phyloP scores from a whole-genome alignment of 2,797 vertebrate genomes.

The Siniperca obscura region DNA sequence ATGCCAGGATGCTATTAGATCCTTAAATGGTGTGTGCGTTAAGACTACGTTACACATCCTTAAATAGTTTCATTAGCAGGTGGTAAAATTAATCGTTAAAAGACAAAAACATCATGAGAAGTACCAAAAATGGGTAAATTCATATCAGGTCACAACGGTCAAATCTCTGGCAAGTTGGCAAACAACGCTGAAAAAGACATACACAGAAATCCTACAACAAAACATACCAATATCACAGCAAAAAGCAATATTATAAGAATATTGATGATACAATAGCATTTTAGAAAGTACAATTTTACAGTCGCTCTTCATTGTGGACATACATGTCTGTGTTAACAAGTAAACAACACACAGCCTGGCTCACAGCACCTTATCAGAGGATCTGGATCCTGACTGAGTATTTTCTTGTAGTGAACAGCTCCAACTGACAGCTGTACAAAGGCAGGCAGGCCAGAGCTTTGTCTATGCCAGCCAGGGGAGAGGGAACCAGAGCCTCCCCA shows the following conservation, averaged over 20 bases:
- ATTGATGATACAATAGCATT: not conserved
- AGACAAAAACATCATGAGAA: slow-evolving; percentile 7
- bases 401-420: slow-evolving; percentile 58
- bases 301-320: not conserved
- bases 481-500: slow-evolving; percentile 73
- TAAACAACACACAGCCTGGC: slow-evolving; percentile 42
- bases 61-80: slow-evolving; percentile 23
- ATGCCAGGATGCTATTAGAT: not conserved
- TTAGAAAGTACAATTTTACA: slow-evolving; percentile 2
- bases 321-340: slow-evolving; percentile 34
- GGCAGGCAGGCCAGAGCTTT: slow-evolving; percentile 62
- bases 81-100: not conserved
- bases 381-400: slow-evolving; percentile 54
- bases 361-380: slow-evolving; percentile 61
- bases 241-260: not conserved
- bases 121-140: slow-evolving; percentile 21
- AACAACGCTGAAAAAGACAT: not conserved
- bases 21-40: slow-evolving; percentile 30
- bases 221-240: not conserved
- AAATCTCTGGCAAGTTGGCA: not conserved
- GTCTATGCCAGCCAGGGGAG: slow-evolving; percentile 56
- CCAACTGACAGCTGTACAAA: slow-evolving; percentile 74
- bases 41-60: not conserved
- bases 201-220: not conserved
- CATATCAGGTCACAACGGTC: not conserved